Evolutionary conservation across 2,888 invertebrate genomes (phyloP), one percentile per base, ranked within the genome.

Genomic region (Drosophila sordidula): DNA sequence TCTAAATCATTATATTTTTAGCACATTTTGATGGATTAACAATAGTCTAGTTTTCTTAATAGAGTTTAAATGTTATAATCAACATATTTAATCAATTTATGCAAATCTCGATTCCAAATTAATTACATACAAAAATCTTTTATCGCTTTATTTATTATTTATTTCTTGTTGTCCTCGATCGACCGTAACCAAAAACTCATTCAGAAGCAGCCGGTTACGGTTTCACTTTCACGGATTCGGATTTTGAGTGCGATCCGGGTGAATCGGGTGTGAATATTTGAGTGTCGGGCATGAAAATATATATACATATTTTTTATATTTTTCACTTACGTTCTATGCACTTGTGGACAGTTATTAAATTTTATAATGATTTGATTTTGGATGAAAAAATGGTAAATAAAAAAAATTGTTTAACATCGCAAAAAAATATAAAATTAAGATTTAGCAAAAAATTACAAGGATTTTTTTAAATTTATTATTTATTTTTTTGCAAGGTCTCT

Each of bases 161-260:
- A 5, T 18, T 29, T 11, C n/a, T 49, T 26, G 25, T 47, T 8
- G 25, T 56, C 49, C 52, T 44, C 16, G 22, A 6, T 6, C 29
- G 9, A 34, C 9, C 9, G 11, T 14, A 25, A 34, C 9, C 9
- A 1, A 41, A 45, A 46, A 36, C n/a, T 36, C 36, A 45, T 41
- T 29, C 34, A 46, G 22, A 51, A 45, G 47, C 18, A 32, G 6
- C 29, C 34, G 49, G 29, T 67, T 73, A 54, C 74, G 55, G 75
- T 75, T 65, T 65, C 52, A 54, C 59, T 49, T 75, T 73, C 49
- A 22, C 39, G 12, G 6, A 38, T 44, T 41, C 70, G 42, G 29
- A 34, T 36, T 47, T 47, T 51, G 3, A 50, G 22, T 32, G 18
- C 9, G 29, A 9, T 29, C 26, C 26, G 26, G 26, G 26, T 3